These are phyloP conservation scores for Notechis scutatus DNA, from an alignment of 2,113 vertebrate species.

Conservation along the genomic window DNA sequence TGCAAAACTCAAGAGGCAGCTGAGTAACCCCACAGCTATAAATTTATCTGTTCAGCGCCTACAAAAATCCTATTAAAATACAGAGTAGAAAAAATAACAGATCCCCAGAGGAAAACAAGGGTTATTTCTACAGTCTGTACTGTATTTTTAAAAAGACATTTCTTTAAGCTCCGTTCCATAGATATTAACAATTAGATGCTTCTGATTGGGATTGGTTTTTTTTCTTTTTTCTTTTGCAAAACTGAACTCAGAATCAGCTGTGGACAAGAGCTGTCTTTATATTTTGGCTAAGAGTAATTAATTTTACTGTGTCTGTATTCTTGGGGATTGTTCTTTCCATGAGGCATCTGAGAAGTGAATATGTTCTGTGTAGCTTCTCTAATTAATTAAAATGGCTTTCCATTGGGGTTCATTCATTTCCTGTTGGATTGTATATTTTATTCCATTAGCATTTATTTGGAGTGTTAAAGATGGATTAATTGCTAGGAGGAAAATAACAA, in stretches of 20 bases:
- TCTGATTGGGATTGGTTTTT: not conserved
- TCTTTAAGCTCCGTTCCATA: slow-evolving; percentile 38
- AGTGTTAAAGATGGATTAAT: not conserved
- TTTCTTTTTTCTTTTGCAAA: slow-evolving; percentile 33
- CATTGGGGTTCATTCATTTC: slow-evolving; percentile 21
- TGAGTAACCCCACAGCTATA: slow-evolving; percentile 23
- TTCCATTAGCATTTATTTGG: slow-evolving; percentile 3
- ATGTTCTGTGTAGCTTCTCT: slow-evolving; percentile 13
- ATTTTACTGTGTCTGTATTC: slow-evolving; percentile 42
- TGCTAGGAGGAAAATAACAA: slow-evolving; percentile 12
- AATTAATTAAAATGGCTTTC: not conserved
- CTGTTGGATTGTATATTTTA: not conserved
- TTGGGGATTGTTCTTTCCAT: slow-evolving; percentile 11
- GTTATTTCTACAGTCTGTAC: slow-evolving; percentile 20
- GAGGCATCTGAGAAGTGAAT: slow-evolving; percentile 27
- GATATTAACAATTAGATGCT: slow-evolving; percentile 34
- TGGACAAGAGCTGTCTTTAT: slow-evolving; percentile 29
- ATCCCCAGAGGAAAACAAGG: slow-evolving; percentile 31
- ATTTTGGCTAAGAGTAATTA: slow-evolving; percentile 38
- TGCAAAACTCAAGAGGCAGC: slow-evolving; percentile 3
- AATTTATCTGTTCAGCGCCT: slow-evolving; percentile 25
- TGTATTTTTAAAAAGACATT: slow-evolving; percentile 39
- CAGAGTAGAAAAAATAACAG: slow-evolving; percentile 28
- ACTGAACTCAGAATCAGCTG: slow-evolving; percentile 21
- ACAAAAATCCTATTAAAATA: slow-evolving; percentile 17